These are phyloP conservation scores for Whitmania pigra DNA, from an alignment of 1,140 invertebrate species.

Conservation along the genomic window DNA sequence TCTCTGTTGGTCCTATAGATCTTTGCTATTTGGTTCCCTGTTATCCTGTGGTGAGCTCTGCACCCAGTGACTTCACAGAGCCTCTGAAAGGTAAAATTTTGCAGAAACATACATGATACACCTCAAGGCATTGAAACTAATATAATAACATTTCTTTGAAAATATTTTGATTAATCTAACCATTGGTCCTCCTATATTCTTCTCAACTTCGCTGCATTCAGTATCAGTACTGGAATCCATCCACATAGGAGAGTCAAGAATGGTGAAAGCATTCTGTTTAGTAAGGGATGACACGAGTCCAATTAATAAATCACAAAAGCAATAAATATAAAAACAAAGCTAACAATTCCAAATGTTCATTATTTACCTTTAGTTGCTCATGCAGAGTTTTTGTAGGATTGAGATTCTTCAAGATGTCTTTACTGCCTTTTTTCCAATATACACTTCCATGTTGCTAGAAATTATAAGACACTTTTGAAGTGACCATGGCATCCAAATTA, in stretches of 20 bases:
- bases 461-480: constrained; percentile 6
- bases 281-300: constrained; percentile 15
- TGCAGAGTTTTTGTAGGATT: constrained; percentile 64
- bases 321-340: not conserved
- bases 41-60: constrained; percentile 81
- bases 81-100: constrained; percentile 42
- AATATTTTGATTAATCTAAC: constrained; percentile 42
- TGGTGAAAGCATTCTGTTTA: constrained; percentile 51
- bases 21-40: constrained; percentile 81
- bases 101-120: no score
- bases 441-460: constrained; percentile 86
- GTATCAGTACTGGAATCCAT: constrained; percentile 80
- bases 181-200: constrained; percentile 59
- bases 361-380: constrained; percentile 55
- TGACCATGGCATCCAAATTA: not conserved
- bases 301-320: not conserved
- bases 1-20: constrained; percentile 58
- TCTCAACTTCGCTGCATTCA: constrained; percentile 67
- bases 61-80: constrained; percentile 79
- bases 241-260: constrained; percentile 79
- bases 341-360: not conserved
- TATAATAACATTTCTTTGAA: no score
- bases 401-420: constrained; percentile 52
- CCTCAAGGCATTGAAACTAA: no score
- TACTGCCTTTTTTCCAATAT: constrained; percentile 71